These are phyloP conservation scores for Erethizon dorsatum DNA, from an alignment of 2,797 vertebrate species.

Conservation along the genomic window DNA sequence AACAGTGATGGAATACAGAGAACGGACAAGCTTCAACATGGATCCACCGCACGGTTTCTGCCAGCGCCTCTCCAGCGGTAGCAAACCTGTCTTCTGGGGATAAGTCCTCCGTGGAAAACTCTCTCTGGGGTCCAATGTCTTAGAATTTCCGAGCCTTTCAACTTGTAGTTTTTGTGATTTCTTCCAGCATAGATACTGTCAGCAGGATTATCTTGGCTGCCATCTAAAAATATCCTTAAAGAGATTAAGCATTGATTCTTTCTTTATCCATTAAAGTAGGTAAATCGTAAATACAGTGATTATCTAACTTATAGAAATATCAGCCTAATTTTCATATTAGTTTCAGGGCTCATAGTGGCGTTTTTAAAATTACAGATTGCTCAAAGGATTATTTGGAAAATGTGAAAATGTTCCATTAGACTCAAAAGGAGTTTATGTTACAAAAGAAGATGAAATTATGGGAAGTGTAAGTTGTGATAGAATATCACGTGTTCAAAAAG, in stretches of 20 bases:
- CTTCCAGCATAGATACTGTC: neutral
- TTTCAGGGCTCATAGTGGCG: neutral
- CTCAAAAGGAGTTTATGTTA: neutral
- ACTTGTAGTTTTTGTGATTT: neutral
- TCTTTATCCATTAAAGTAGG: neutral
- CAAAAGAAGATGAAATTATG: neutral
- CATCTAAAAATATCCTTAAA: constrained; percentile 32
- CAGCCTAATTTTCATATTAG: constrained; percentile 31
- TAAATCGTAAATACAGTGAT: constrained; percentile 1
- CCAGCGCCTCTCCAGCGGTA: rapidly evolving
- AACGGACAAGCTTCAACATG: neutral
- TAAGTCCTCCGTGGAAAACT: neutral
- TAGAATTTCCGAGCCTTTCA: neutral
- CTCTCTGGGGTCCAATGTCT: neutral
- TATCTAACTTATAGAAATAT: constrained; percentile 16
- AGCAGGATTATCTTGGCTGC: neutral
- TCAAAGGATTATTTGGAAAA: constrained; percentile 47
- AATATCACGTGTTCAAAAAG: neutral
- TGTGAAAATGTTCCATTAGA: neutral
- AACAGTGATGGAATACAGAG: constrained; percentile 16
- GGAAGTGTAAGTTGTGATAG: neutral
- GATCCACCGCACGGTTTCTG: neutral
- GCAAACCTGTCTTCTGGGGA: neutral
- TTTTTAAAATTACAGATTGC: constrained; percentile 17
- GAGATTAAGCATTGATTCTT: neutral